These are phyloP conservation scores for Monopis laevigella DNA, from an alignment of 2,888 invertebrate species.

Conservation along the genomic window DNA sequence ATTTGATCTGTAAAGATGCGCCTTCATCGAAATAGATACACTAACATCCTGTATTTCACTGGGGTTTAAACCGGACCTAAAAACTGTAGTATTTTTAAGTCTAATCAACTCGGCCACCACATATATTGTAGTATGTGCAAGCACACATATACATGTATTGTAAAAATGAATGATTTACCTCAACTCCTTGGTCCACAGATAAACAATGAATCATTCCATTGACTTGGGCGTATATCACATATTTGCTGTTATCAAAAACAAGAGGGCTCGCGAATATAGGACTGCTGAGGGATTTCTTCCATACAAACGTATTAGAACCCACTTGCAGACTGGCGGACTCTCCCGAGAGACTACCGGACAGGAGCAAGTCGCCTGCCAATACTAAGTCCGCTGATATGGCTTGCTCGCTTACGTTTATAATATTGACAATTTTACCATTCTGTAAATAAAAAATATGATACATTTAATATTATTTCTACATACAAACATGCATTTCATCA, in stretches of 20 bases:
- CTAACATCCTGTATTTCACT: too few relatives aligned
- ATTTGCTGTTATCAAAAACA: slow-evolving; percentile 60
- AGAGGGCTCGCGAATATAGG: slow-evolving; percentile 75
- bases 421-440: slow-evolving; percentile 51
- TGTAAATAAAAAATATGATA: slow-evolving; percentile 30
- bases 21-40: too few relatives aligned
- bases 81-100: too few relatives aligned
- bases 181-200: slow-evolving; percentile 52
- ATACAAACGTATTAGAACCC: slow-evolving; percentile 59
- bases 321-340: slow-evolving; percentile 61
- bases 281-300: slow-evolving; percentile 66
- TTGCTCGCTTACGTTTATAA: slow-evolving; percentile 41
- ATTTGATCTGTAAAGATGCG: too few relatives aligned
- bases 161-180: slow-evolving; percentile 38
- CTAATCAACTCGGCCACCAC: too few relatives aligned
- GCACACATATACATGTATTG: too few relatives aligned
- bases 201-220: slow-evolving; percentile 65
- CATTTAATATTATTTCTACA: too few relatives aligned
- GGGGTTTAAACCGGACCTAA: too few relatives aligned
- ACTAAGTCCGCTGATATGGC: slow-evolving; percentile 59
- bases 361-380: slow-evolving; percentile 40
- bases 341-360: slow-evolving; percentile 69
- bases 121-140: too few relatives aligned
- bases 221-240: slow-evolving; percentile 65
- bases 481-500: too few relatives aligned